These are phyloP conservation scores for Champsocephalus esox DNA, from an alignment of 2,797 vertebrate genomes.

Conservation along the genomic window DNA sequence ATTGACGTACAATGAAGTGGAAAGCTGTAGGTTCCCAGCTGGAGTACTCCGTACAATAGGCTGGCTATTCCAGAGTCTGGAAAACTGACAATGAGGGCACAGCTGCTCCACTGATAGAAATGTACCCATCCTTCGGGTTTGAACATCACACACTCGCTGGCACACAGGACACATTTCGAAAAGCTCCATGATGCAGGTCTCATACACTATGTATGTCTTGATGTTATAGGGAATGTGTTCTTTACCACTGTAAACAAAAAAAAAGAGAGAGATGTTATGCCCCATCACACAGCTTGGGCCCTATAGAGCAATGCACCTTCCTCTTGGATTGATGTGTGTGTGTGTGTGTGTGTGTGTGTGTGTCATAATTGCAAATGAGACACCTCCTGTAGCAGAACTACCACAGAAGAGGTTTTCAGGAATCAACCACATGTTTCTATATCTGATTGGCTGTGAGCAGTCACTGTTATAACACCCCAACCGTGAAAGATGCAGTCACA, in stretches of 20 bases:
- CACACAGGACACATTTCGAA: conserved; percentile 1
- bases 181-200: conserved; percentile 8
- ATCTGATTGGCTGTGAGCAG: too few relatives aligned
- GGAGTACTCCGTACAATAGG: conserved; percentile 20
- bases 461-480: too few relatives aligned
- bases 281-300: background rate
- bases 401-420: too few relatives aligned
- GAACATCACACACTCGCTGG: background rate
- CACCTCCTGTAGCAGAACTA: too few relatives aligned
- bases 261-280: background rate
- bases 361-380: too few relatives aligned
- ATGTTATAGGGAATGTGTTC: background rate
- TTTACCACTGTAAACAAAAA: background rate
- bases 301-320: background rate
- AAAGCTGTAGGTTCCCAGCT: conserved; percentile 22
- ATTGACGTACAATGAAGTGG: conserved; percentile 13
- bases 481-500: too few relatives aligned
- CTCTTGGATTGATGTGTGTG: too few relatives aligned
- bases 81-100: conserved; percentile 20
- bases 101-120: conserved; percentile 2
- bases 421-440: too few relatives aligned
- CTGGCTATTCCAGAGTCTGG: conserved; percentile 20
- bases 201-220: conserved; percentile 1
- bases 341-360: too few relatives aligned
- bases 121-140: background rate